Conservation (phyloP, 2,888 invertebrate species). For the Amphipoea lucens region DNA sequence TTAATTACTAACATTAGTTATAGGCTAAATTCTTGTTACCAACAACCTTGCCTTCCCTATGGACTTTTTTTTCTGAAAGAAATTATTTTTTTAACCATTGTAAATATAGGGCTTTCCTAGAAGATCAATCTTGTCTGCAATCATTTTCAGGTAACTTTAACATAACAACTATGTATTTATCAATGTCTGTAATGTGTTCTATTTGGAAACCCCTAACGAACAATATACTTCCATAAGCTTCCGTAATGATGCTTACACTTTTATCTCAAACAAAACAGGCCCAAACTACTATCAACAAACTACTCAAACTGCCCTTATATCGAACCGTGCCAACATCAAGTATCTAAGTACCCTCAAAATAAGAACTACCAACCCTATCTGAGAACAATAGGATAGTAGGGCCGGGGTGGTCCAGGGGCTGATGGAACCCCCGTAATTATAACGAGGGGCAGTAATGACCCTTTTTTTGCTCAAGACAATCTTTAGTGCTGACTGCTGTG, state of each 20-base stretch:
- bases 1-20: no score
- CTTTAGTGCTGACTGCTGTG: constrained; percentile 29
- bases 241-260: constrained; percentile 12
- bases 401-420: constrained; percentile 47
- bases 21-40: no score
- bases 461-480: constrained; percentile 54
- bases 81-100: no score
- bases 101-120: no score
- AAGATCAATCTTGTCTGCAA: neutral
- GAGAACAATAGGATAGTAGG: constrained; percentile 52
- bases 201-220: neutral
- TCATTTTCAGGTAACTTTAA: neutral
- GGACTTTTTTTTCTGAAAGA: no score
- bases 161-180: neutral
- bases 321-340: constrained; percentile 49
- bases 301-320: constrained; percentile 28
- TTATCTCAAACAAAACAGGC: constrained; percentile 22
- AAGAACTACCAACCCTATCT: constrained; percentile 58
- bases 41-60: no score
- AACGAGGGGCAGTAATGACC: constrained; percentile 61
- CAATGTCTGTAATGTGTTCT: neutral
- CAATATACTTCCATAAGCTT: neutral
- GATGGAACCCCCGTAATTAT: constrained; percentile 50
- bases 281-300: constrained; percentile 22
- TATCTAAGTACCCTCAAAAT: constrained; percentile 51